phyloP scores from a whole-genome alignment of 2,113 vertebrate species.

The Sinocyclocheilus rhinocerous region DNA sequence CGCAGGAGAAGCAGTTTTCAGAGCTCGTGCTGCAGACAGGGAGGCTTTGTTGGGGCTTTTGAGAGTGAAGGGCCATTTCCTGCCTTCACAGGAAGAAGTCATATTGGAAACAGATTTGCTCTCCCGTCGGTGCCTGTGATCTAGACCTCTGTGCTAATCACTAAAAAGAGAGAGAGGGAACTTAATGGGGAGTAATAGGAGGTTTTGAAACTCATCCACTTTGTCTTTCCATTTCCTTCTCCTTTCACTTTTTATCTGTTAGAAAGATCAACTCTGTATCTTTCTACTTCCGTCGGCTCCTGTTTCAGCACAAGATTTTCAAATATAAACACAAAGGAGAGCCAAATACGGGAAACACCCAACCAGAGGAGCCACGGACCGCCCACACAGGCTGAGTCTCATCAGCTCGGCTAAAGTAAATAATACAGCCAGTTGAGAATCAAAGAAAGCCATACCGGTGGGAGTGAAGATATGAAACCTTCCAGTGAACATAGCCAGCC shows the following conservation, averaged over 20 bases:
- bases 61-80: slow-evolving; percentile 77
- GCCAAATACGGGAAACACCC: slow-evolving; percentile 19
- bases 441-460: slow-evolving; percentile 10
- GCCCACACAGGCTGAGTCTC: slow-evolving; percentile 28
- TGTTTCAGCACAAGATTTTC: slow-evolving; percentile 9
- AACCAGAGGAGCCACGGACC: neutral
- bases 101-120: slow-evolving; percentile 86
- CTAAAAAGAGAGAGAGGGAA: slow-evolving; percentile 52
- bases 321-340: slow-evolving; percentile 24
- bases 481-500: slow-evolving; percentile 53
- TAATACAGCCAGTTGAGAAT: slow-evolving; percentile 30
- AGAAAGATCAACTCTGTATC: slow-evolving; percentile 14
- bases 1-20: slow-evolving; percentile 11
- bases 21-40: slow-evolving; percentile 55
- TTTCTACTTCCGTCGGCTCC: neutral
- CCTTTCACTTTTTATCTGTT: slow-evolving; percentile 52
- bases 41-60: slow-evolving; percentile 78
- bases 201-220: slow-evolving; percentile 70
- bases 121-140: slow-evolving; percentile 66
- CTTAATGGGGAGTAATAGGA: neutral
- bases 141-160: slow-evolving; percentile 65
- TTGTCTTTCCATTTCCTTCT: slow-evolving; percentile 49
- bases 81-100: slow-evolving; percentile 81
- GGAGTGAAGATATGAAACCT: slow-evolving; percentile 37
- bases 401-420: slow-evolving; percentile 44